Evolutionary conservation across 2,113 vertebrate genomes (phyloP).

Genomic region (Lagopus muta): DNA sequence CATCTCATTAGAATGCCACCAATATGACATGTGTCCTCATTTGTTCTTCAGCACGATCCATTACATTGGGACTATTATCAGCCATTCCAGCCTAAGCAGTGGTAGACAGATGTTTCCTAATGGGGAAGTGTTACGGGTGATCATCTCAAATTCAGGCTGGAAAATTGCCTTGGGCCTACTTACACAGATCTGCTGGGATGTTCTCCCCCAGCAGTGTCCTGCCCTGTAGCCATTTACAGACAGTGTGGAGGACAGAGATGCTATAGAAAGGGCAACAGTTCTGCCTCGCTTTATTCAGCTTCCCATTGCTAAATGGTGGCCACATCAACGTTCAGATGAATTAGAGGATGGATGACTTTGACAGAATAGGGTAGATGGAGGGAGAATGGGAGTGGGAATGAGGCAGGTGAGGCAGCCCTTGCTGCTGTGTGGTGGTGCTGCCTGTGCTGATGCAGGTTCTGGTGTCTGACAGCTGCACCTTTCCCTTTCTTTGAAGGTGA

Average conservation of each 20-base stretch:
- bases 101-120: conserved; percentile 61
- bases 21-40: neutral
- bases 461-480: neutral
- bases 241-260: neutral
- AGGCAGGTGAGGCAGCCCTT: neutral
- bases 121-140: conserved; percentile 53
- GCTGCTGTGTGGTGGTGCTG: neutral
- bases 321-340: rapidly evolving
- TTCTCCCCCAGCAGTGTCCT: neutral
- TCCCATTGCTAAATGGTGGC: neutral
- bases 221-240: neutral
- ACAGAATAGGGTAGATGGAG: neutral
- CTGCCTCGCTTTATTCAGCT: neutral
- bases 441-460: neutral
- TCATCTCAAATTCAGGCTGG: neutral
- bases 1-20: neutral
- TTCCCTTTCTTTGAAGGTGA: neutral
- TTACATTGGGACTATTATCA: conserved; percentile 68
- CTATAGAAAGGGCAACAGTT: neutral
- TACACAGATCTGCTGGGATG: neutral
- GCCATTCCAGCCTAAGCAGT: conserved; percentile 40
- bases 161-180: neutral
- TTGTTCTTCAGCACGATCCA: conserved; percentile 54
- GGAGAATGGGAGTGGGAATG: rapidly evolving
- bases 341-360: neutral